Base-by-base conservation (phyloP, 2,113 vertebrate species). In the Gila orcuttii region DNA sequence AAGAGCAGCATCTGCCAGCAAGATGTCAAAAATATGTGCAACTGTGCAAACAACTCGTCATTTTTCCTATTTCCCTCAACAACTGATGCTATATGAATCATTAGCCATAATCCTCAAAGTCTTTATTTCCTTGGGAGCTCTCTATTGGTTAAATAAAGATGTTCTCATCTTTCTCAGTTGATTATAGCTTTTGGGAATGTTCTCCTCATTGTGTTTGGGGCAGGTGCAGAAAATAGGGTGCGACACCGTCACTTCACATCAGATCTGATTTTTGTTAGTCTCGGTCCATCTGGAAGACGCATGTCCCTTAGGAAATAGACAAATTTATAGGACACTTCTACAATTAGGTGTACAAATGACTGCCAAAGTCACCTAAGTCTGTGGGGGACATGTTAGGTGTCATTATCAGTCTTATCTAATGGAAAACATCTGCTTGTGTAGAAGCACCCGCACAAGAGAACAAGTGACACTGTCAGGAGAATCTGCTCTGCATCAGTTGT, bases 371-470 rank as follows among this genome's bases (percentile, higher is more conserved):
- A 50, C 62, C 47, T 12, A 66, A 50, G 75, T 86, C 86, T 89
- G 81, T 78, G 36, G 86, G 80, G 84, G 73, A 81, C 80, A 55
- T 78, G 69, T 74, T 47, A 5, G 78, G 77, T 86, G 79, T 86
- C 57, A 36, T 87, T 78, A 79, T 87, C 33, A 42, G 74, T 50
- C 79, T 89, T 83, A 89, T 89, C 88, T 64, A 31, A 42, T 50
- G 50, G 17, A 62, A 87, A 89, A 89, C 88, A 89, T 89, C 88
- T 89, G 88, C 86, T 86, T 3, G 69, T 36, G 42, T 6, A 45
- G 57, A 76, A 69, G 21, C 33, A 13, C 85, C 33, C 60, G 76
- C 62, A 79, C 69, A 71, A 86, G 88, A 85, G 66, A 85, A 85
- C 79, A 64, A 87, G 77, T 81, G 81, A 78, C 71, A 83, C 42